phyloP scores from a whole-genome alignment of 2,113 vertebrate genomes.

The Colinus virginianus region DNA sequence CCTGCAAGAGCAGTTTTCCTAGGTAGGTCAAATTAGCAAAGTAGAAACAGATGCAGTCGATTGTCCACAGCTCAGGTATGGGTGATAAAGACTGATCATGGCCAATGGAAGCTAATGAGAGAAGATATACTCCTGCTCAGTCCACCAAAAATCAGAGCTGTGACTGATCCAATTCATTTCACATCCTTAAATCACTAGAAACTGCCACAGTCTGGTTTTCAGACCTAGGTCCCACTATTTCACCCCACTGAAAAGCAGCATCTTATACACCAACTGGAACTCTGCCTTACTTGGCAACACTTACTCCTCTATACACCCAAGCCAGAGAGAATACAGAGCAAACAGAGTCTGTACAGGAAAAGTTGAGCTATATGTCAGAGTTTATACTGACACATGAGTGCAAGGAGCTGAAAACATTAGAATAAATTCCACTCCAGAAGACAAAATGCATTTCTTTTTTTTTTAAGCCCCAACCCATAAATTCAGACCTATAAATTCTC shows the following conservation, averaged over 20 bases:
- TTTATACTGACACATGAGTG: neutral
- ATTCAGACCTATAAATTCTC: neutral
- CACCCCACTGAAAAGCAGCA: neutral
- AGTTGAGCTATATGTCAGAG: neutral
- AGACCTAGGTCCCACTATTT: conserved; percentile 26
- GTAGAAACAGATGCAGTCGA: conserved; percentile 68
- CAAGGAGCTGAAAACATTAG: neutral
- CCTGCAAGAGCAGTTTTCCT: conserved; percentile 63
- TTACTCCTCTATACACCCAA: neutral
- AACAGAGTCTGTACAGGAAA: conserved; percentile 5
- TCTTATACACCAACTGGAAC: conserved; percentile 1
- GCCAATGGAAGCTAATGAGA: conserved; percentile 63
- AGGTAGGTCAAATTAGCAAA: conserved; percentile 70
- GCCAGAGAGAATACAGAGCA: neutral
- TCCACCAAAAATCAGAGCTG: conserved; percentile 35
- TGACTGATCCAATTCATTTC: conserved; percentile 61
- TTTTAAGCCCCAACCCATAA: neutral
- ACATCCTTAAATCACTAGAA: conserved; percentile 50
- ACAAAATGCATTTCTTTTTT: neutral
- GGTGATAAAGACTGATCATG: conserved; percentile 69
- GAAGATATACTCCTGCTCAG: conserved; percentile 60
- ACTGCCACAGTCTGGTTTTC: conserved; percentile 16
- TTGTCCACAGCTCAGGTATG: conserved; percentile 41
- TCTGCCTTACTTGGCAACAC: conserved; percentile 31
- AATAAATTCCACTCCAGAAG: conserved; percentile 1